Evolutionary conservation across 2,113 vertebrate genomes (phyloP).

Genomic region (Myotis yumanensis): DNA sequence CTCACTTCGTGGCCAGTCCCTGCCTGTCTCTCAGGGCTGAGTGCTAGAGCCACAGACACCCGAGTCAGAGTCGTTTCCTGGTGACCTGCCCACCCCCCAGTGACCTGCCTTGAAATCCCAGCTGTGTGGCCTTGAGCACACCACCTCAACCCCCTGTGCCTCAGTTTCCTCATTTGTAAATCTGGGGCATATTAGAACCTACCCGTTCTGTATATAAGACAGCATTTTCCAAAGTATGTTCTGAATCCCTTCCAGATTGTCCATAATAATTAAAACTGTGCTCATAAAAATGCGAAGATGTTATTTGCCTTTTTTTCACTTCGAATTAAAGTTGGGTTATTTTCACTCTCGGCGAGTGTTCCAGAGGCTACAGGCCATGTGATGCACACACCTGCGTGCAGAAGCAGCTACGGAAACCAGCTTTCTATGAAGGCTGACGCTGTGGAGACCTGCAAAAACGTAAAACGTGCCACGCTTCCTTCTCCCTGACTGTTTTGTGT

Average conservation of each 20-base stretch:
- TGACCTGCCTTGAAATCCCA: neutral
- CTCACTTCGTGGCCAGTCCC: neutral
- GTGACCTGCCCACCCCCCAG: neutral
- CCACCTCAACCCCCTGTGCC: neutral
- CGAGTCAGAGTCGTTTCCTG: neutral
- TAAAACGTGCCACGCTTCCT: neutral
- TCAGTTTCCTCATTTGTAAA: slow-evolving; percentile 16
- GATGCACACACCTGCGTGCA: neutral
- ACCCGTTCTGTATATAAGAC: neutral
- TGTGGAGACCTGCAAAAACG: neutral
- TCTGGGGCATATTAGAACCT: neutral
- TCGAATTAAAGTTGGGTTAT: neutral
- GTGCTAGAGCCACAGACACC: neutral
- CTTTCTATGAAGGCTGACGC: neutral
- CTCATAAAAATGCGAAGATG: neutral
- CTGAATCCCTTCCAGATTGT: neutral
- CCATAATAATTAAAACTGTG: neutral
- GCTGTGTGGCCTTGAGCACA: neutral
- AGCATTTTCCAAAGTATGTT: neutral
- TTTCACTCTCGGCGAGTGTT: neutral
- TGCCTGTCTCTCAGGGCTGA: neutral
- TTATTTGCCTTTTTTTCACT: neutral
- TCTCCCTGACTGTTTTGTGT: neutral
- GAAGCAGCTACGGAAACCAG: neutral
- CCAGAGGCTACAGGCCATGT: neutral